Evolutionary conservation across 2,113 vertebrate species (phyloP).

Genomic region (Oncorhynchus keta): DNA sequence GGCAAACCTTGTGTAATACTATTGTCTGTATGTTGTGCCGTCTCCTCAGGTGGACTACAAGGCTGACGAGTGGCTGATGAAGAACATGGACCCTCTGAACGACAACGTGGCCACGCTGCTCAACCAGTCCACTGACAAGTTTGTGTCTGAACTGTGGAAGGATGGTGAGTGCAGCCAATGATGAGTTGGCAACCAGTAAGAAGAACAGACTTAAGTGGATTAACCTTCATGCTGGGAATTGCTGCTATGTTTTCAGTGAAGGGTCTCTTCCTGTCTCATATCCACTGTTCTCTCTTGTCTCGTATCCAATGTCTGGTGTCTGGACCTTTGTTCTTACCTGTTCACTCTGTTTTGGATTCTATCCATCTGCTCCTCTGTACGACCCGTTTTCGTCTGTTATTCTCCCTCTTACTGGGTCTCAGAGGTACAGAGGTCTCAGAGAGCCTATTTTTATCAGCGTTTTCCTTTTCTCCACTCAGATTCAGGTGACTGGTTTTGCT

Average conservation of each 20-base stretch:
- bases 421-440: constrained; percentile 91
- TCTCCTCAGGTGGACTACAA: constrained; percentile 94
- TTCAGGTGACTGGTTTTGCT: constrained; percentile 81
- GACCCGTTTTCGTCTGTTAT: constrained; percentile 26
- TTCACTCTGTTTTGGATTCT: constrained; percentile 1
- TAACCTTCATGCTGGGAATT: constrained; percentile 4
- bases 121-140: constrained; percentile 95
- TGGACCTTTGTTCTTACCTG: constrained; percentile 56
- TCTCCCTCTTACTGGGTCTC: constrained; percentile 54
- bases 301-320: constrained; percentile 43
- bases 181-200: background rate
- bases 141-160: constrained; percentile 96
- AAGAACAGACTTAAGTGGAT: background rate
- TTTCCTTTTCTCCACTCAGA: constrained; percentile 81
- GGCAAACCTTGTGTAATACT: too few relatives aligned
- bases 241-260: background rate
- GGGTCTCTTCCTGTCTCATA: constrained; percentile 33
- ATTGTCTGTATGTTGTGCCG: background rate
- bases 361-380: constrained; percentile 47
- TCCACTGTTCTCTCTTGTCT: constrained; percentile 49
- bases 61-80: constrained; percentile 97
- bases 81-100: constrained; percentile 98
- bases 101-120: constrained; percentile 93
- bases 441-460: constrained; percentile 90
- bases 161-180: constrained; percentile 81